A percentile compares a stretch with the other conserved stretches of the same genome.
Conservation (phyloP, 1,140 invertebrate genomes). For the Monomorium pharaonis region DNA sequence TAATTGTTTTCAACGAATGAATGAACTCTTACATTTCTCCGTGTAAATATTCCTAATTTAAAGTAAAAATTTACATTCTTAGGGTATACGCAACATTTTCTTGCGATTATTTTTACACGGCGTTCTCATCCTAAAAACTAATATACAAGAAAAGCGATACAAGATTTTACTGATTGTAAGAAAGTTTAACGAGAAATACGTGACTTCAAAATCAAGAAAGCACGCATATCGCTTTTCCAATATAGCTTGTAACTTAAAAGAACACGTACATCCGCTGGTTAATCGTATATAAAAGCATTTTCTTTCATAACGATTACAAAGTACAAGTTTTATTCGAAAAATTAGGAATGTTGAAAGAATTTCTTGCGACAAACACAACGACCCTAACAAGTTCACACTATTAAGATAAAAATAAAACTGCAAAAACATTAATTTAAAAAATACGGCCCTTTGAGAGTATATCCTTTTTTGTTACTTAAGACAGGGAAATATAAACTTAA, state of each 20-base stretch:
- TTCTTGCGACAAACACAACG: not conserved
- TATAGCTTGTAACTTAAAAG: not conserved
- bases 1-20: slow-evolving; percentile 48
- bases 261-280: not conserved
- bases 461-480: not conserved
- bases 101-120: slow-evolving; percentile 18
- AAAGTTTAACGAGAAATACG: not conserved
- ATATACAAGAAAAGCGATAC: not conserved
- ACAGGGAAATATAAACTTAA: not conserved
- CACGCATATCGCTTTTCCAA: slow-evolving; percentile 18
- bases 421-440: not conserved
- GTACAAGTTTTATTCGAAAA: not conserved
- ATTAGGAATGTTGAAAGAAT: not conserved
- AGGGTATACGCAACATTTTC: not conserved
- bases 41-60: slow-evolving; percentile 12
- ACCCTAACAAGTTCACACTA: not conserved
- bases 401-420: not conserved
- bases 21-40: slow-evolving; percentile 8
- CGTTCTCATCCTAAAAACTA: not conserved
- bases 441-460: not conserved
- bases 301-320: not conserved
- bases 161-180: not conserved
- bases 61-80: slow-evolving; percentile 5
- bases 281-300: slow-evolving; percentile 8
- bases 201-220: not conserved